Base-by-base conservation (phyloP, 2,113 vertebrate species). In the Heterochromis multidens region DNA sequence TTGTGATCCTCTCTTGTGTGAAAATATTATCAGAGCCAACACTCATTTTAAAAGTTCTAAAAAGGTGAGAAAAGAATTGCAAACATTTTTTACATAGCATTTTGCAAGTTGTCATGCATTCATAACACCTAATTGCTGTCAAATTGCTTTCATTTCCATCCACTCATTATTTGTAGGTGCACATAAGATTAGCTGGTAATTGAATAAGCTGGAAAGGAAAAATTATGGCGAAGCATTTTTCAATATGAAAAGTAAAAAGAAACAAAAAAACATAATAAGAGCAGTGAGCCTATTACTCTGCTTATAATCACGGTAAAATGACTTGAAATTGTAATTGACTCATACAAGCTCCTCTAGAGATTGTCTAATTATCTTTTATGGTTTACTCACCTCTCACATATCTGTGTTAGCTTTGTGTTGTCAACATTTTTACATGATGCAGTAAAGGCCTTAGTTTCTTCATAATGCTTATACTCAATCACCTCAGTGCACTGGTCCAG, bases 331-430 rank as follows among this genome's bases (percentile, higher is more conserved):
- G 7, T 33, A 65, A 90, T 7, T 77, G 77, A 56, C 33, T 79
- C 37, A 49, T 74, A 7, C 65, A 77, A 54, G 27, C 31, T 85
- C 35, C 88, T 84, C 83, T 52, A 11, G 76, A 83, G 84, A 85
- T 56, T 6, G 3, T 77, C 21, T 90, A 84, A 91, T 87, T 89
- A 60, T 61, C 52, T 62, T 81, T 83, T 80, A 14, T 77, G 77
- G 23, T 90, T 58, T 89, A 95, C 95, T 96, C 79, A 96, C 96
- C 94, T 87, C 21, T 88, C 14, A 67, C 27, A 81, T 81, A 23
- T 61, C 23, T 85, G 10, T 25, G 29, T 59, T 59, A 54, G 29
- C 61, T 86, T 87, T 52, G 72, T 62, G 88, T 58, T 88, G 37
- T 77, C 58, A 81, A 23, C 43, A 5, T 63, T 74, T 89, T 65